phyloP scores from a whole-genome alignment of 2,113 vertebrate species.

The Notiomystis cincta region DNA sequence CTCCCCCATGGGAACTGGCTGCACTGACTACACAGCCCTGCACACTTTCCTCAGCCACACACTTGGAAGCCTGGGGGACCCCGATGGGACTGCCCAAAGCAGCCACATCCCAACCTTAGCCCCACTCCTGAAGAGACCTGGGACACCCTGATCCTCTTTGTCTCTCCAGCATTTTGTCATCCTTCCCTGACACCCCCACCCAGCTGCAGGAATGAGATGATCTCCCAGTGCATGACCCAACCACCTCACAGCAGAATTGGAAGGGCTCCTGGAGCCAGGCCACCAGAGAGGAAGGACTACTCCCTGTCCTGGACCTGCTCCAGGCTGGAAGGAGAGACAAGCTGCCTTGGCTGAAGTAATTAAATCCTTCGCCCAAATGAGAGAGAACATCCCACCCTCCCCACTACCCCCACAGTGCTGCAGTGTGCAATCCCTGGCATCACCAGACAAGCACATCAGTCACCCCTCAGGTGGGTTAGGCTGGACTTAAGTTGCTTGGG shows the following conservation, averaged over 20 bases:
- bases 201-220: neutral
- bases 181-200: neutral
- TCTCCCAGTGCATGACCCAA: conserved; percentile 34
- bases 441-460: neutral
- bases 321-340: conserved; percentile 1
- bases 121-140: neutral
- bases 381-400: neutral
- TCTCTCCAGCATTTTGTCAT: neutral
- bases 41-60: accelerated
- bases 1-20: neutral
- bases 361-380: neutral
- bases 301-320: neutral
- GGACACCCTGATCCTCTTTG: neutral
- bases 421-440: neutral
- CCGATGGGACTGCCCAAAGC: neutral
- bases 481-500: neutral
- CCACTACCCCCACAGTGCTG: neutral
- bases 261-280: conserved; percentile 39
- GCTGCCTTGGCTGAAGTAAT: neutral
- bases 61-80: neutral
- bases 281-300: conserved; percentile 38
- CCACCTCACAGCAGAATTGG: neutral
- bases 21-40: too few species aligned
- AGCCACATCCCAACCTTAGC: neutral
- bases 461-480: neutral